Evolutionary conservation across 2,113 vertebrate species (phyloP).

Genomic region (Brachirus orientalis): DNA sequence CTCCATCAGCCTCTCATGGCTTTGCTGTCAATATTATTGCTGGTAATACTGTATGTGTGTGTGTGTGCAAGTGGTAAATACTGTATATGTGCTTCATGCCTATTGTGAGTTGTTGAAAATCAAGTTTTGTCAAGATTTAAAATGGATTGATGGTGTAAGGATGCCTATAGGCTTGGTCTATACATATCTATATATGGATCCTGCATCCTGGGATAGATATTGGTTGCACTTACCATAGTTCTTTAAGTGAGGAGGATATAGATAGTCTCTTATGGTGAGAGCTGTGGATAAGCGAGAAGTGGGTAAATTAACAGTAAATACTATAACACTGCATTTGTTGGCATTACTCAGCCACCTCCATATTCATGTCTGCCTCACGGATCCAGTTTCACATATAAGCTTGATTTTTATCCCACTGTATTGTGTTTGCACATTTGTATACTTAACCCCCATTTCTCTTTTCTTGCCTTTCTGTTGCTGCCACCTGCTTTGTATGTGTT

Average conservation of each 20-base stretch:
- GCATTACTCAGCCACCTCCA: no score
- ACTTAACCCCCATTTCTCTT: conserved; percentile 15
- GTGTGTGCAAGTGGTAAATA: conserved; percentile 39
- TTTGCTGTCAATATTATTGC: conserved; percentile 58
- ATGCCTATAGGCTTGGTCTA: conserved; percentile 10
- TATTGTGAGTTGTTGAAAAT: conserved; percentile 56
- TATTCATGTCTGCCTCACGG: background rate
- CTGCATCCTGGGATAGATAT: conserved; percentile 20
- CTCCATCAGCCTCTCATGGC: conserved; percentile 67
- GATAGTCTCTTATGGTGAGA: background rate
- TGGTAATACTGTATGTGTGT: conserved; percentile 40
- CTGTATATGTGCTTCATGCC: conserved; percentile 17
- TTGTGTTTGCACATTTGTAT: conserved; percentile 22
- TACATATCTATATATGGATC: conserved; percentile 16
- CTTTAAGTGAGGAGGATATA: no score
- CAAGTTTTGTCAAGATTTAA: conserved; percentile 60
- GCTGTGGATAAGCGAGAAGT: no score
- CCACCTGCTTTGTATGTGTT: background rate
- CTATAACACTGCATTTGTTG: background rate
- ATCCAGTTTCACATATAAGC: conserved; percentile 16
- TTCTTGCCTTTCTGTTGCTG: conserved; percentile 10
- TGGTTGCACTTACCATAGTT: no score
- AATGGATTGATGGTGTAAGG: conserved; percentile 64
- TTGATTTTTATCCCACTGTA: conserved; percentile 13
- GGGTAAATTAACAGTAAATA: no score